Conservation (phyloP, 2,113 vertebrate species). For the Hippocampus barbouri region DNA sequence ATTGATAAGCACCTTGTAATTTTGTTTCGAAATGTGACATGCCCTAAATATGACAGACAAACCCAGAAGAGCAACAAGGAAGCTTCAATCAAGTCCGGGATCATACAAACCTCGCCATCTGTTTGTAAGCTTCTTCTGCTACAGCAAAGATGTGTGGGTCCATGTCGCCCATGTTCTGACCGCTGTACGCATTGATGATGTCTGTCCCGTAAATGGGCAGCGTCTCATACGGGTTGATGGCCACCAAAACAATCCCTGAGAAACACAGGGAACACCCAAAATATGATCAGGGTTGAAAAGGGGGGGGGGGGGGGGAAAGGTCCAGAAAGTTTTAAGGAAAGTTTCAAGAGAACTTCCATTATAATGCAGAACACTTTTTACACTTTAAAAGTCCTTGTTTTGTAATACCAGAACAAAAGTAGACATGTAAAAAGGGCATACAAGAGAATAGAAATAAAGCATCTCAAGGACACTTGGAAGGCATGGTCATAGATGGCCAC, state of each 20-base stretch:
- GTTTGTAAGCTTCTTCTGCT: constrained; percentile 96
- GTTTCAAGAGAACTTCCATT: too few relatives aligned
- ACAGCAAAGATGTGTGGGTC: constrained; percentile 98
- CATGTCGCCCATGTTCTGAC: constrained; percentile 99
- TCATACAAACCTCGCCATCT: constrained; percentile 94
- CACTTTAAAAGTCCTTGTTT: too few relatives aligned
- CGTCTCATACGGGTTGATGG: constrained; percentile 96
- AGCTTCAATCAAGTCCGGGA: constrained; percentile 31
- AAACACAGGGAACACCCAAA: background rate
- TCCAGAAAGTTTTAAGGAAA: too few relatives aligned
- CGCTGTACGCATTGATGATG: constrained; percentile 98
- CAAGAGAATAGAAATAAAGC: too few relatives aligned
- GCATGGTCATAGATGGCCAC: too few relatives aligned
- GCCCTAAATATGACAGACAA: constrained; percentile 63
- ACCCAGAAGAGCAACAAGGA: constrained; percentile 40
- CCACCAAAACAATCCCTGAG: constrained; percentile 93
- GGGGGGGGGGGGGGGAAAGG: too few relatives aligned
- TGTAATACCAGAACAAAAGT: too few relatives aligned
- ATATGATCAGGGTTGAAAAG: background rate
- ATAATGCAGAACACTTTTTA: too few relatives aligned
- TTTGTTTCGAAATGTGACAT: too few relatives aligned
- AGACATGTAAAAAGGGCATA: too few relatives aligned
- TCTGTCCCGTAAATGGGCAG: constrained; percentile 95
- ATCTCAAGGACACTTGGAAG: too few relatives aligned
- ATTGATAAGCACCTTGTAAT: too few relatives aligned